phyloP scores from a whole-genome alignment of 1,140 invertebrate species.

The Drosophila mayri region DNA sequence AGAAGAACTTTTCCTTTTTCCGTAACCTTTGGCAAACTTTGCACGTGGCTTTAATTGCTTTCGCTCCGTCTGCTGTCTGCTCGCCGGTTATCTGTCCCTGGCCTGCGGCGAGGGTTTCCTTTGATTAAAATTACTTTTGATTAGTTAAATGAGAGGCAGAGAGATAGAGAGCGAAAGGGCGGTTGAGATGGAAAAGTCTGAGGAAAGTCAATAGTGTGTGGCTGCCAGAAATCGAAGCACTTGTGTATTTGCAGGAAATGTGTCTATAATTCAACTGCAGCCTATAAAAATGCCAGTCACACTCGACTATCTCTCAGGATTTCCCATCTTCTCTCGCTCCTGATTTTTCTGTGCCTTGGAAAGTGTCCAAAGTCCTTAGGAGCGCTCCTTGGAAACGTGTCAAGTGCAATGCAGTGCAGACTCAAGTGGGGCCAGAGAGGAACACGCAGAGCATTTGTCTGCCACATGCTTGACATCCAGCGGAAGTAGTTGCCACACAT shows the following conservation, averaged over 20 bases:
- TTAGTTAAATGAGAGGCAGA: slow-evolving; percentile 68
- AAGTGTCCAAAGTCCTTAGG: slow-evolving; percentile 41
- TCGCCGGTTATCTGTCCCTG: slow-evolving; percentile 34
- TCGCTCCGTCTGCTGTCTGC: slow-evolving; percentile 33
- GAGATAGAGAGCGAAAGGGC: neutral
- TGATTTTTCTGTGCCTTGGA: slow-evolving; percentile 36
- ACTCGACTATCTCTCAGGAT: slow-evolving; percentile 28
- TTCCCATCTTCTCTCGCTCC: neutral
- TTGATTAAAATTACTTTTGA: slow-evolving; percentile 83
- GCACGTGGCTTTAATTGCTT: slow-evolving; percentile 79
- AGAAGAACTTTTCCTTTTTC: slow-evolving; percentile 61
- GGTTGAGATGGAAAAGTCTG: slow-evolving; percentile 34
- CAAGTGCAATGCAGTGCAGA: slow-evolving; percentile 76
- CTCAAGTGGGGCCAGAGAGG: slow-evolving; percentile 39
- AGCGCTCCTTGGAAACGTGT: slow-evolving; percentile 57
- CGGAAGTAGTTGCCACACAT: slow-evolving; percentile 50
- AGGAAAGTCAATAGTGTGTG: slow-evolving; percentile 64
- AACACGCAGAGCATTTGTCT: slow-evolving; percentile 47
- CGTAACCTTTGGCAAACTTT: slow-evolving; percentile 69
- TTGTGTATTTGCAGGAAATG: slow-evolving; percentile 29
- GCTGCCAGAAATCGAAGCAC: slow-evolving; percentile 18
- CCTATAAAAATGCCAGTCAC: slow-evolving; percentile 70
- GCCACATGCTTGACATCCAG: slow-evolving; percentile 54
- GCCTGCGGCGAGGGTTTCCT: slow-evolving; percentile 48
- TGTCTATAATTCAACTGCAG: slow-evolving; percentile 58